phyloP scores from a whole-genome alignment of 2,113 vertebrate species.

The Mormyrus lacerda region DNA sequence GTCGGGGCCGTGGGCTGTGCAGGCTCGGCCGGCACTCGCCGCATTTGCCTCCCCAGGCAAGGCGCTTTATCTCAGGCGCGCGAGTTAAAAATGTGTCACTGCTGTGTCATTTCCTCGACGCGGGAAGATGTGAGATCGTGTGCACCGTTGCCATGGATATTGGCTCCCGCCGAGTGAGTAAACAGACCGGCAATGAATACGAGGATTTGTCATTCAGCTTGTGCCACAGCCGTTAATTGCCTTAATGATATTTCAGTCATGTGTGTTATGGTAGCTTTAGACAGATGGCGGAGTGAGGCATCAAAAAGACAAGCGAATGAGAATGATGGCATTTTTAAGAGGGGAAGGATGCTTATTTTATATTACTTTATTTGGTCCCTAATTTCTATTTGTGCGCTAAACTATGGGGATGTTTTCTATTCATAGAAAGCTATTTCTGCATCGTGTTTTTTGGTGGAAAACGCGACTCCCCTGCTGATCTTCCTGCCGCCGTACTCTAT shows the following conservation, averaged over 20 bases:
- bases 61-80: not conserved
- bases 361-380: not conserved
- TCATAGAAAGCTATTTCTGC: not conserved
- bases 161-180: not conserved
- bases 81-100: not conserved
- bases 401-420: not conserved
- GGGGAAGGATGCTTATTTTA: not conserved
- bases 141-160: not conserved
- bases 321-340: not conserved
- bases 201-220: not conserved
- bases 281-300: not conserved
- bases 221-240: not conserved
- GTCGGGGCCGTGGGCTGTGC: not conserved
- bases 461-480: not conserved
- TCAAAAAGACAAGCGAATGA: not conserved
- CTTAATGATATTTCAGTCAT: not conserved
- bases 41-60: not conserved
- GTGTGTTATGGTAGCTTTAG: not conserved
- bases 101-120: not conserved
- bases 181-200: not conserved
- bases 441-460: not conserved
- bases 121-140: not conserved
- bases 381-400: not conserved
- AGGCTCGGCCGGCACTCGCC: not conserved
- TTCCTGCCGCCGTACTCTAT: not conserved